Evolutionary conservation across 2,113 vertebrate species (phyloP).

Genomic region (Neodon shergylaensis): DNA sequence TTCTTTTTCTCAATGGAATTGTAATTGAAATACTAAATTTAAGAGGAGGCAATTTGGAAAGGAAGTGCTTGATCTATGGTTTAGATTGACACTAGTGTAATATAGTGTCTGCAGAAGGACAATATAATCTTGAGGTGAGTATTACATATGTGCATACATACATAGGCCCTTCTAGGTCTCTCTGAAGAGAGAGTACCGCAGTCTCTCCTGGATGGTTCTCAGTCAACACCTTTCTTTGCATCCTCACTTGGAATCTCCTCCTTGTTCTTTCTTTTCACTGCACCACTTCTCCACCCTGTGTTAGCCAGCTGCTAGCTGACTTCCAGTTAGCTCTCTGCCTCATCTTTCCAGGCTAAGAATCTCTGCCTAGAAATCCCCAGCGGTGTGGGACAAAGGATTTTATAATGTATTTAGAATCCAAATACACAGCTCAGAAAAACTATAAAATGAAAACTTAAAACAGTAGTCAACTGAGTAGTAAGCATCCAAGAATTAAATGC

Average conservation of each 20-base stretch:
- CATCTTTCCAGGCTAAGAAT: background rate
- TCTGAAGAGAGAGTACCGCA: background rate
- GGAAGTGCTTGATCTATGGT: background rate
- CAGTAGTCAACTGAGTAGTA: background rate
- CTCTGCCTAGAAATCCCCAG: background rate
- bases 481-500: background rate
- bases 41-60: background rate
- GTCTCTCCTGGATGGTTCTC: background rate
- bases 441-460: background rate
- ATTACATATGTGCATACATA: background rate
- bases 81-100: background rate
- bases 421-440: background rate
- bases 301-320: background rate
- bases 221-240: background rate
- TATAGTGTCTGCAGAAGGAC: background rate
- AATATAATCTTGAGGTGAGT: background rate
- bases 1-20: background rate
- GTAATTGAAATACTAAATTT: constrained; percentile 14
- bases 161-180: background rate
- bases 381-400: background rate
- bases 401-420: background rate
- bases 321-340: background rate
- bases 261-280: background rate
- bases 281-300: background rate
- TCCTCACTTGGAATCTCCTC: background rate